A percentile compares a stretch with the other conserved stretches of the same genome.
These are phyloP conservation scores for Pristionchus maxplancki DNA, from an alignment of 2,888 invertebrate species.

Conservation along the genomic window DNA sequence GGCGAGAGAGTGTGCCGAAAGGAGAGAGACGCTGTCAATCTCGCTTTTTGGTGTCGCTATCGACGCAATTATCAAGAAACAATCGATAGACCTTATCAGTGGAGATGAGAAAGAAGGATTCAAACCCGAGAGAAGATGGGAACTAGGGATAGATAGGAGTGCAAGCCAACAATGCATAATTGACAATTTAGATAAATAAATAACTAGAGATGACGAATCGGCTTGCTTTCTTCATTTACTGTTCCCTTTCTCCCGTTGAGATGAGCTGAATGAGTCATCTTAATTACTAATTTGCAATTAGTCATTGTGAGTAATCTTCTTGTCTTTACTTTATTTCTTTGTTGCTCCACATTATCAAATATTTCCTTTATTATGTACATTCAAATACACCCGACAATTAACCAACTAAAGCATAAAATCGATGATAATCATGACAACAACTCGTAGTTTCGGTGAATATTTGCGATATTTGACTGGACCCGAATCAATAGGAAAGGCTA, in stretches of 20 bases:
- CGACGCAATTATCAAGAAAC: neutral
- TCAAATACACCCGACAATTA: neutral
- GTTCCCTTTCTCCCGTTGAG: no score
- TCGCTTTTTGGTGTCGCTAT: no score
- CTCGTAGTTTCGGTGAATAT: slow-evolving; percentile 17
- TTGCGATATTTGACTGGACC: neutral
- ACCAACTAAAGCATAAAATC: neutral
- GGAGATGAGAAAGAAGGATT: neutral
- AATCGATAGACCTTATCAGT: neutral
- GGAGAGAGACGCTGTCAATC: neutral
- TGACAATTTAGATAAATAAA: no score
- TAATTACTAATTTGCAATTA: no score
- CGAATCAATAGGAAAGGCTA: neutral
- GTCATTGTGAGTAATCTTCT: no score
- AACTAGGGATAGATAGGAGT: neutral
- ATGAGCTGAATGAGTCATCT: no score
- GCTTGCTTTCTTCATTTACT: no score
- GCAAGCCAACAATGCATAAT: no score
- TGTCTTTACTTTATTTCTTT: no score
- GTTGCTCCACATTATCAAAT: neutral
- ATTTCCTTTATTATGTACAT: slow-evolving; percentile 19
- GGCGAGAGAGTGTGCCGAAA: no score
- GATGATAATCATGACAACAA: neutral
- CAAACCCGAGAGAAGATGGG: neutral
- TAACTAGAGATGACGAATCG: no score